Percentiles rank a stretch among this genome's conserved stretches.
Conservation (phyloP, 1,140 invertebrate genomes). For the Solenopsis invicta region DNA sequence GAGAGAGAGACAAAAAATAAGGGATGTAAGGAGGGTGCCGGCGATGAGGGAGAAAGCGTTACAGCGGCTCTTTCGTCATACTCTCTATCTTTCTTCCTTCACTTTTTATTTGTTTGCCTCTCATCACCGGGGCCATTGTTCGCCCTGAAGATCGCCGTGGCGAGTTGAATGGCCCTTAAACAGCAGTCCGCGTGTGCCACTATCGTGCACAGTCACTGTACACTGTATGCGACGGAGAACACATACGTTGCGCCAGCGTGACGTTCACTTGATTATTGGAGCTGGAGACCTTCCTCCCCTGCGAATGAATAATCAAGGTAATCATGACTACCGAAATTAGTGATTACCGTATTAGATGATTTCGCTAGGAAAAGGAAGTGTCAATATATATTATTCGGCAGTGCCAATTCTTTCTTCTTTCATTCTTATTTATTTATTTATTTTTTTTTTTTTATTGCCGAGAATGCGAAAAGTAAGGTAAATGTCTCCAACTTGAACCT, state of each 20-base stretch:
- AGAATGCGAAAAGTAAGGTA: no score
- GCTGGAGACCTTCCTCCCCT: not conserved
- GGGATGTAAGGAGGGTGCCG: constrained; percentile 31
- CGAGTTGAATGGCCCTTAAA: constrained; percentile 64
- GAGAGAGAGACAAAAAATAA: not conserved
- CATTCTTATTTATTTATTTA: no score
- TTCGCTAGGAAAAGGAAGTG: not conserved
- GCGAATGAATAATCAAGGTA: constrained; percentile 24
- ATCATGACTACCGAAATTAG: constrained; percentile 6
- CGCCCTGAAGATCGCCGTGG: constrained; percentile 40
- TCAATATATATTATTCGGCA: not conserved
- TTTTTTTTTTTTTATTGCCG: not conserved
- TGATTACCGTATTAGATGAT: not conserved
- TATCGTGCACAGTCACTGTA: constrained; percentile 6
- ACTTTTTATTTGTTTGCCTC: constrained; percentile 59
- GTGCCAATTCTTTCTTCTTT: not conserved
- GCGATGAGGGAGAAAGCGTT: constrained; percentile 12
- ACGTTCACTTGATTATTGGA: constrained; percentile 24
- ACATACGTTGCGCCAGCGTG: not conserved
- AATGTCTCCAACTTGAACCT: no score
- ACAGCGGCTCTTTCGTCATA: constrained; percentile 14
- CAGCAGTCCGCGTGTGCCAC: constrained; percentile 21
- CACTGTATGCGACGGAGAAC: not conserved
- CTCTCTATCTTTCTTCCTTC: constrained; percentile 8
- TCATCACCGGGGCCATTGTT: constrained; percentile 57